Evolutionary conservation across 2,113 vertebrate species (phyloP).

Genomic region (Anser cygnoides): DNA sequence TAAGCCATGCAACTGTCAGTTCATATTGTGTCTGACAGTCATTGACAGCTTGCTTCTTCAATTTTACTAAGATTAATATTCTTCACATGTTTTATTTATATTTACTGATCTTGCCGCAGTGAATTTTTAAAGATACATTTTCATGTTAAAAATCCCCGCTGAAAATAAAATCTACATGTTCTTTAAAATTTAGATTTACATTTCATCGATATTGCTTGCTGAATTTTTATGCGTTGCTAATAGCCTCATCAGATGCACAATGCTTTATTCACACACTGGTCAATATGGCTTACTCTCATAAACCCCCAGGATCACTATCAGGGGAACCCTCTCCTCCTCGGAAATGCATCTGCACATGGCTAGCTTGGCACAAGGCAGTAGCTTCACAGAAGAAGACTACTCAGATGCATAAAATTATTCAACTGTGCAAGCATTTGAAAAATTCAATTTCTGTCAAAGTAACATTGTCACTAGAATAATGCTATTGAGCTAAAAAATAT

Average conservation of each 20-base stretch:
- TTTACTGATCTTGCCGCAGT: constrained; percentile 39
- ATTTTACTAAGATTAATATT: constrained; percentile 70
- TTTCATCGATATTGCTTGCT: neutral
- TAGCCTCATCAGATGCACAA: neutral
- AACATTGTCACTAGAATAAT: neutral
- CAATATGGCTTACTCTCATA: constrained; percentile 7
- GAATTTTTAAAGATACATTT: constrained; percentile 44
- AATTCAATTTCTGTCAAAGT: neutral
- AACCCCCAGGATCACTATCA: neutral
- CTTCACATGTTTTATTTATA: constrained; percentile 57
- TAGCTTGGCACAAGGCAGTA: neutral
- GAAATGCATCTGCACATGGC: neutral
- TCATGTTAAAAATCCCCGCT: neutral
- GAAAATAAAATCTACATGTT: constrained; percentile 21
- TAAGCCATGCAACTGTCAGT: constrained; percentile 67
- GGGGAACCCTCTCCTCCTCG: neutral
- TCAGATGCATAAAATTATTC: constrained; percentile 11
- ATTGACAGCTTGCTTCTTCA: constrained; percentile 70
- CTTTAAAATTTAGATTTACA: neutral
- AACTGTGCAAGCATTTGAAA: neutral
- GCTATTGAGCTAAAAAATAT: neutral
- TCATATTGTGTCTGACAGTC: constrained; percentile 63
- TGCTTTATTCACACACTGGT: neutral
- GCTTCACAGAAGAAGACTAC: neutral
- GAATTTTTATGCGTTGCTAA: neutral